phyloP scores from a whole-genome alignment of 2,113 vertebrate species.

The Stegostoma tigrinum region DNA sequence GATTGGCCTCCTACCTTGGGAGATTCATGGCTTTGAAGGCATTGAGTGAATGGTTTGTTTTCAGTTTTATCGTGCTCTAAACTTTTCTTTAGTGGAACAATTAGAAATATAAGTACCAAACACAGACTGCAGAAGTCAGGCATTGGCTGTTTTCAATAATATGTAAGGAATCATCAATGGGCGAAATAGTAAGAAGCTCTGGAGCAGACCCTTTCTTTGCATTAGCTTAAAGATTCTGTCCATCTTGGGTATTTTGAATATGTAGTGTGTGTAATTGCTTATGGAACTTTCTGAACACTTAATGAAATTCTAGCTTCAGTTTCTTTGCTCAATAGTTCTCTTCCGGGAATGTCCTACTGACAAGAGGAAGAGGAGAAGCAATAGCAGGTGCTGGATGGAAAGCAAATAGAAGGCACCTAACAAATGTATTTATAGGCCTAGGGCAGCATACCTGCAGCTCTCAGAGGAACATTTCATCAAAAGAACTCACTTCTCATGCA shows the following conservation, averaged over 20 bases:
- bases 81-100: not conserved
- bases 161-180: not conserved
- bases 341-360: not conserved
- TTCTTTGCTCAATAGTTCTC: not conserved
- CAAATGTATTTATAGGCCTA: not conserved
- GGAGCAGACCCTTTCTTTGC: not conserved
- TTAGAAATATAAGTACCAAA: not conserved
- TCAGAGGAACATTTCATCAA: not conserved
- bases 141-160: not conserved
- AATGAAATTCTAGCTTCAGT: not conserved
- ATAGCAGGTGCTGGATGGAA: not conserved
- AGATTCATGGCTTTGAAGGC: not conserved
- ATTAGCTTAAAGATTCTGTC: not conserved
- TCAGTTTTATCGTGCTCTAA: not conserved
- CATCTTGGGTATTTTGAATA: not conserved
- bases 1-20: not conserved
- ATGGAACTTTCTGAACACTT: not conserved
- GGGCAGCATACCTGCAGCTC: not conserved
- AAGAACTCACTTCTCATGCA: not conserved
- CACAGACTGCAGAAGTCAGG: not conserved
- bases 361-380: not conserved
- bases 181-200: not conserved
- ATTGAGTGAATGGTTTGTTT: not conserved
- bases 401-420: not conserved
- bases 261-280: not conserved